Evolutionary conservation across 1,140 invertebrate genomes (phyloP).

Genomic region (Antheraea pernyi): DNA sequence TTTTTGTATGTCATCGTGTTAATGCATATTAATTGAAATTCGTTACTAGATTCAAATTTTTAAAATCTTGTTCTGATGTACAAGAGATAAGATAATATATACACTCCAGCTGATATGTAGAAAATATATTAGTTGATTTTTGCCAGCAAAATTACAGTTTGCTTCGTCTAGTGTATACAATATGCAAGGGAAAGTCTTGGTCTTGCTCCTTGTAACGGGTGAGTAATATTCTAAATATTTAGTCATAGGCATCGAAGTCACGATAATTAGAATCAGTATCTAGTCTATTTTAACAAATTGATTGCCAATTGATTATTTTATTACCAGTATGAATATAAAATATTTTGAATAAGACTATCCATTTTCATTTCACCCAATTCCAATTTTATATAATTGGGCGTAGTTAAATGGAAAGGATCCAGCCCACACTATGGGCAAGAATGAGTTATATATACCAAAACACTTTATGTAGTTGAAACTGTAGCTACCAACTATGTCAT

Average conservation of each 20-base stretch:
- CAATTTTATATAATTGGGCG: no score
- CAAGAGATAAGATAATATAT: neutral
- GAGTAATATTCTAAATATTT: neutral
- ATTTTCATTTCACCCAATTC: no score
- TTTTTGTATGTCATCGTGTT: neutral
- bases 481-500: no score
- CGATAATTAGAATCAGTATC: neutral
- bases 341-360: no score
- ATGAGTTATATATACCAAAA: no score
- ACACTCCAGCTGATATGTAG: neutral
- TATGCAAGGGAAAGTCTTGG: neutral
- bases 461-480: no score
- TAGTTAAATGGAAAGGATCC: no score
- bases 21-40: neutral
- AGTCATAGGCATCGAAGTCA: neutral
- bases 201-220: neutral
- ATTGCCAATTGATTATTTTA: no score
- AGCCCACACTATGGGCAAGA: no score
- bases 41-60: neutral
- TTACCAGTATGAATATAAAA: no score
- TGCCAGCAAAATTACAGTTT: neutral
- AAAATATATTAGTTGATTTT: conserved; percentile 3
- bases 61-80: neutral
- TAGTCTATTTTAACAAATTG: no score
- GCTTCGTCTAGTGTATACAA: neutral